A percentile compares a stretch with the other conserved stretches of the same genome.
These are phyloP conservation scores for Acanthopleura granulata DNA, from an alignment of 2,888 invertebrate species.

Conservation along the genomic window DNA sequence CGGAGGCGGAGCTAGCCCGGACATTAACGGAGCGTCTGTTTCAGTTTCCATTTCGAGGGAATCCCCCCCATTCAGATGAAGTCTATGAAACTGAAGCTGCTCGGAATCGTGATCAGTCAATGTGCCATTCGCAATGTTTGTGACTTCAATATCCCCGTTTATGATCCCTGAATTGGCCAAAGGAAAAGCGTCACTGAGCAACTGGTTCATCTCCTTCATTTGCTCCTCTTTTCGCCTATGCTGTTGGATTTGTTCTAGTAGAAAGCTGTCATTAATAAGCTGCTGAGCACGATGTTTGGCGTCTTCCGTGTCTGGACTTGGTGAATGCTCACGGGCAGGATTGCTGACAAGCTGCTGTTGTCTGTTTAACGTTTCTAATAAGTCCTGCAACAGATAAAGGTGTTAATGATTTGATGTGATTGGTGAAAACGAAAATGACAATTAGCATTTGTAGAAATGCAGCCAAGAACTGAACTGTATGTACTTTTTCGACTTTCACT, in stretches of 20 bases:
- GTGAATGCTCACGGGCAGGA: neutral
- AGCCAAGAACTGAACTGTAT: too few relatives aligned
- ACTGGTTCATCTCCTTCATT: neutral
- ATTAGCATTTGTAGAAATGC: neutral
- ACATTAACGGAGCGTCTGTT: neutral
- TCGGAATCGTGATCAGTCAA: neutral
- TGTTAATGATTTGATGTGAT: neutral
- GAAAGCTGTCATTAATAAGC: conserved; percentile 3
- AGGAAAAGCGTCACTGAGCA: conserved; percentile 7
- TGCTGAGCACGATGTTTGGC: neutral
- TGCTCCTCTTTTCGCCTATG: conserved; percentile 3
- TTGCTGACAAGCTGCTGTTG: conserved; percentile 1
- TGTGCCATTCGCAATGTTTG: neutral
- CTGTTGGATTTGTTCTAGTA: neutral
- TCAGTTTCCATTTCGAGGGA: neutral
- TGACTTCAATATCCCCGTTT: neutral
- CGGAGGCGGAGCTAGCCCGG: neutral
- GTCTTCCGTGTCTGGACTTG: neutral
- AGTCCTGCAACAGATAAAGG: neutral
- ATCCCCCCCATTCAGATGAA: neutral
- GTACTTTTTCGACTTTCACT: too few relatives aligned
- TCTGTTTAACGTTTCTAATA: neutral
- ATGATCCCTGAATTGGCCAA: neutral
- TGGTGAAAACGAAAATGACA: neutral
- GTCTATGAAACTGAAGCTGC: neutral